Base-by-base conservation (phyloP, 2,888 invertebrate genomes). In the Stictocephala bisonia region DNA sequence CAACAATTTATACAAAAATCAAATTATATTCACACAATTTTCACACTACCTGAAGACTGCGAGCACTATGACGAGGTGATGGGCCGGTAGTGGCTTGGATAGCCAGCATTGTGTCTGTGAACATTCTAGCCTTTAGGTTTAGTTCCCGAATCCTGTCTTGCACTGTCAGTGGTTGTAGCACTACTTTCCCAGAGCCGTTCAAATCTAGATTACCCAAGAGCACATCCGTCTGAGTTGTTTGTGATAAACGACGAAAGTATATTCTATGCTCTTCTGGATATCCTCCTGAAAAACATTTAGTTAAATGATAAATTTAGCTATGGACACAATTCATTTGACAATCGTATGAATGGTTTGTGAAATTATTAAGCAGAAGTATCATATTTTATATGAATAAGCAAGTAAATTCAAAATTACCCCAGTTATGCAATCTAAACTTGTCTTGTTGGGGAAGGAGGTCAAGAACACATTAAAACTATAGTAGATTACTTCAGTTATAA, bases 61-160 rank as follows among this genome's bases (percentile, higher is more conserved):
- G 79, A 68, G 80, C 80, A 56, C 79, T 79, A 72, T 80, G 81
- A 72, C 79, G 78, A 56, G 79, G 82, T 58, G 80, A 82, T 15
- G 76, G 77, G 56, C 78, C 79, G 68, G 77, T 77, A 56, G 79
- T 79, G 60, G 75, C 79, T 77, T 83, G 84, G 26, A 85, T 83
- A 31, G 85, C 85, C 9, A 85, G 77, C 82, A 85, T 83, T 3
- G 85, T 85, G 74, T 85, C 85, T 2, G 85, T 84, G 78, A 85
- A 85, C 81, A 85, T 85, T 53, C 84, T 80, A 18, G 85, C 85
- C 73, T 84, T 81, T 18, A 85, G 80, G 77, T 86, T 86, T 48
- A 86, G 79, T 77, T 86, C 85, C 58, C 84, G 81, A 64, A 86
- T 85, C 64, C 86, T 79, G 74, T 86, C 85, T 79, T 85, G 84